Evolutionary conservation across 2,888 invertebrate genomes (phyloP), one percentile per base, ranked within the genome.

Genomic region (Hirtodrosophila histrioides): DNA sequence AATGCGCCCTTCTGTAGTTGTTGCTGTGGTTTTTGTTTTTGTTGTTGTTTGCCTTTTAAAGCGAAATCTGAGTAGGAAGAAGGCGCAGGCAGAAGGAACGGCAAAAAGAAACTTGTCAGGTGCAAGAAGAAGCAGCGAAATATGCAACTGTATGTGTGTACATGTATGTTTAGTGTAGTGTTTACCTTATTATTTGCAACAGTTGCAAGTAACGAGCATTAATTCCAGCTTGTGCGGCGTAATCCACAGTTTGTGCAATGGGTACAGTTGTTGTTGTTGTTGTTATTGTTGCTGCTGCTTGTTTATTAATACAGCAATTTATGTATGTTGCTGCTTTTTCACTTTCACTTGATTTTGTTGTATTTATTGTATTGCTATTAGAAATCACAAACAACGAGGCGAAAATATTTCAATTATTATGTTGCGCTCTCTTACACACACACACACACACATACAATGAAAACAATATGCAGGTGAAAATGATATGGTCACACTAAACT

Each of bases 321-420:
- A 45, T 55, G 48, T 27, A 44, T 60, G 49, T 56, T 69, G 55
- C 55, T 55, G 53, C 39, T 68, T 76, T 60, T 55, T 65, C 63
- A 81, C 75, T 80, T 78, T 80, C 81, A 80, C 81, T 80, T 61
- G 57, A 51, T 66, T 60, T 50, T 41, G 64, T 29, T 63, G 36
- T 39, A 31, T 31, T 31, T 31, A 31, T 58, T 54, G 23, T 57
- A 49, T 57, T 64, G 68, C 64, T 75, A 61, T 75, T 77, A 67
- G 49, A 81, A 81, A 75, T 71, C 85, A 77, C 69, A 64, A 62
- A 50, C 44, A 31, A 57, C 51, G 57, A 40, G 65, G 61, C 57
- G 65, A 64, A 66, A 66, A 82, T 67, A 82, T 79, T 74, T 74
- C 61, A 70, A 69, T 67, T 77, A 75, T 86, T 61, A 67, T 84